Evolutionary conservation across 2,888 invertebrate genomes (phyloP).

Genomic region (Lepidochitona cinerea): DNA sequence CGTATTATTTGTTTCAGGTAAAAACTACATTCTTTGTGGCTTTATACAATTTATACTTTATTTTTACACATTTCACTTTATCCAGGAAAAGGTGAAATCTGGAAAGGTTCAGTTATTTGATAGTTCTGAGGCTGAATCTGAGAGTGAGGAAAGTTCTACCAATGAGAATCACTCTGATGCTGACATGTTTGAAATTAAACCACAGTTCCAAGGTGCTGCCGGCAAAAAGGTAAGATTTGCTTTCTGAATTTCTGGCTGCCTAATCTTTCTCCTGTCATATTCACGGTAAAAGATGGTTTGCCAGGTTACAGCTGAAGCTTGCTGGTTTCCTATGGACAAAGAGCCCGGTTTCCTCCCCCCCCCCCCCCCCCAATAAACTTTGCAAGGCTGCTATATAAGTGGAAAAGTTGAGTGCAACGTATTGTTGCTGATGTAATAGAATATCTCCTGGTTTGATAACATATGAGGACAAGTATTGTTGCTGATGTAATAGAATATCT

Average conservation of each 20-base stretch:
- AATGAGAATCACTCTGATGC: conserved; percentile 66
- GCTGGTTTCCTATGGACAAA: no score
- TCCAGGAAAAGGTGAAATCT: background rate
- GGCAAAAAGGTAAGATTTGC: conserved; percentile 75
- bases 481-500: background rate
- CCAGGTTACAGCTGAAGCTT: no score
- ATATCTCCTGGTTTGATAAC: background rate
- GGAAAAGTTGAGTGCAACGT: background rate
- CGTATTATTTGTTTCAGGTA: no score
- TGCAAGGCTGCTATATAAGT: no score
- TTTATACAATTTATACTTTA: background rate
- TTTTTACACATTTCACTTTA: background rate
- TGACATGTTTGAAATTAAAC: conserved; percentile 73
- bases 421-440: background rate
- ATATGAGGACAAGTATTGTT: background rate
- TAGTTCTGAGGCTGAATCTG: conserved; percentile 69
- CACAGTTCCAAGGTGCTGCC: conserved; percentile 79
- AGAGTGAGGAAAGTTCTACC: conserved; percentile 73
- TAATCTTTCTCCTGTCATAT: background rate
- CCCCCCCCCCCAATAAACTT: no score
- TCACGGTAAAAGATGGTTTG: no score
- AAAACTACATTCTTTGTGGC: background rate
- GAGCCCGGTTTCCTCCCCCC: no score
- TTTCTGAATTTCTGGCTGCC: background rate
- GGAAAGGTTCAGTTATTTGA: conserved; percentile 33